Base-by-base conservation (phyloP, 2,113 vertebrate genomes). In the Microtus montanus region DNA sequence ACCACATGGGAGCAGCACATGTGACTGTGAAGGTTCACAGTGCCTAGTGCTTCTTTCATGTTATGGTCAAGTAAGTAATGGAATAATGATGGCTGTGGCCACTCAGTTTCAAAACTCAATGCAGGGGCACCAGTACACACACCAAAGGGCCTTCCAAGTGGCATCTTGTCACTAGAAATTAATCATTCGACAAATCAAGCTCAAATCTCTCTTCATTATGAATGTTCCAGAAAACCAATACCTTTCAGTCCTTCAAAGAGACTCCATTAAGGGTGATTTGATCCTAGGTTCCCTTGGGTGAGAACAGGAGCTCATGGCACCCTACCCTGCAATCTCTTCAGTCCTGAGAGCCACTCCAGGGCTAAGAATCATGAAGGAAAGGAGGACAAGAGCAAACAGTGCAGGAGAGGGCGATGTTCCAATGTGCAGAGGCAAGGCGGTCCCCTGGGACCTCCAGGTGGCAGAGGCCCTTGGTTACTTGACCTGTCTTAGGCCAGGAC, bases 1-100 rank as follows among this genome's bases (percentile, higher is more conserved):
- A 97, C 96, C 98, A 97, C 91, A 96, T 96, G 91, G 98, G 97
- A 96, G 96, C 54, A 80, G 96, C 97, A 96, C 85, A 92, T 97
- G 80, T 11, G 89, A 95, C 96, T 96, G 93, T n/a, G 44, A 92
- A 95, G 28, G 66, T 93, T 74, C 97, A 86, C 80, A 0, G 91
- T 73, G 87, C 90, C 96, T 92, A 85, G 44, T 1, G 64, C 74
- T 88, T 13, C 97, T 94, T 44, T 54, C 64, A 95, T 19, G 95
- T 92, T 97, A 85, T 68, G 84, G 96, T 35, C 89, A 92, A 97
- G 79, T 79, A 93, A 95, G 90, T 92, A 93, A 91, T 13, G 77
- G 94, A 74, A 94, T 63, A 68, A 89, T 75, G 75, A 95, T 95
- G 97, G 97, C 96, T 94, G 91, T 87, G 97, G 90, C 94, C 91